A percentile compares a stretch with the other conserved stretches of the same genome.
Evolutionary conservation across 2,888 invertebrate species (phyloP).

Genomic region (Cyclophora albipunctata): DNA sequence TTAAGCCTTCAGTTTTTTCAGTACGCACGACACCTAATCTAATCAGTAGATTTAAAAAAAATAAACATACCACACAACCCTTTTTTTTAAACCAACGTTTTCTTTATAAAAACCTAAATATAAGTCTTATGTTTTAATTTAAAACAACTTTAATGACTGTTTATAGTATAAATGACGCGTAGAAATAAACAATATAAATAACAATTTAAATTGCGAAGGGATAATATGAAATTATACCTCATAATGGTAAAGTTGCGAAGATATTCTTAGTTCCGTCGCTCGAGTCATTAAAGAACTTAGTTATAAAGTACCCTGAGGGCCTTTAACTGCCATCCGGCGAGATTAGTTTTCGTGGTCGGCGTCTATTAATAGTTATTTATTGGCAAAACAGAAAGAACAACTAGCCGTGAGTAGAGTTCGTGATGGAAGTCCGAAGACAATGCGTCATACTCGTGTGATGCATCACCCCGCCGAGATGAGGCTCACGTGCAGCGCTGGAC

Average conservation of each 20-base stretch:
- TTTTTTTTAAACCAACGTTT: too few species aligned
- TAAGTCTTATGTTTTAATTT: too few species aligned
- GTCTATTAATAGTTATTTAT: constrained; percentile 68
- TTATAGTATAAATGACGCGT: too few species aligned
- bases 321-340: constrained; percentile 64
- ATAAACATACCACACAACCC: too few species aligned
- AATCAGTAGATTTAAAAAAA: too few species aligned
- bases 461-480: constrained; percentile 27
- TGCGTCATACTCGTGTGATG: constrained; percentile 47
- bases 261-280: constrained; percentile 30
- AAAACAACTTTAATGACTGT: too few species aligned
- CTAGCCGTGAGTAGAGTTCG: constrained; percentile 33
- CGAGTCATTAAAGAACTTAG: constrained; percentile 60
- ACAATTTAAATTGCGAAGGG: too few species aligned
- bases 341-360: constrained; percentile 70
- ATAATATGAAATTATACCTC: constrained; percentile 19
- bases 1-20: too few species aligned
- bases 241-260: constrained; percentile 26
- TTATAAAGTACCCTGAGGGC: constrained; percentile 67
- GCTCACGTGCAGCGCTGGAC: too few species aligned
- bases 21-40: too few species aligned
- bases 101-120: too few species aligned
- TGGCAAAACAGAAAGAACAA: constrained; percentile 54
- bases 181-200: too few species aligned
- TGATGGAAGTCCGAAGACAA: constrained; percentile 41